Base-by-base conservation (phyloP, 2,888 invertebrate genomes). In the Protodeltote pygarga region DNA sequence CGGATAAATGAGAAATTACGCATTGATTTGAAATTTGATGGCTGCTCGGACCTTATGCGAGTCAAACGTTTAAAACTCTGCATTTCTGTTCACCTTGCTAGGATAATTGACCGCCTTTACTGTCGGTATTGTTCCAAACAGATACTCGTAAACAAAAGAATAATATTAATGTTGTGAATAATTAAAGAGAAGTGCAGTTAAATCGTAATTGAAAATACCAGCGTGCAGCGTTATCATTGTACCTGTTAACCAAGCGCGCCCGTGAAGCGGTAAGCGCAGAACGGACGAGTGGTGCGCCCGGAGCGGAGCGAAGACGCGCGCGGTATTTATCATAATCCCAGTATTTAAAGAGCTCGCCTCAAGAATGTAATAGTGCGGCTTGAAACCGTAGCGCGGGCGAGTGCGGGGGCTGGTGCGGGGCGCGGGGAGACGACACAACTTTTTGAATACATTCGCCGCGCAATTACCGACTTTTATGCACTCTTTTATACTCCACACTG, bases 391-490 rank as follows among this genome's bases (percentile, higher is more conserved):
- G 17, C 16, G 14, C 15, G 21, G 34, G 19, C 24, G 5, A 3
- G 20, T 1, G 11, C 4, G 13, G 0, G 42, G 1, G n/a, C 17
- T 8, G 9, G 11, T 16, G 21, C 8, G 1, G 15, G 5, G 17
- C 6, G 20, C 5, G 6, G 13, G 17, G 21, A n/a, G 11, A 0
- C 11, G 13, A 21, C 3, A 13, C 20, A 47, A 61, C 45, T 62
- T 61, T n/a, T 52, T 54, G 61, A 62, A 63, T 65, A 65, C 59
- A 60, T 51, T 58, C 54, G 37, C 46, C 37, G 57, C 55, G 67
- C 67, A 69, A 65, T 71, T 65, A 62, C 65, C 23, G 42, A 57
- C 49, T 65, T 71, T 65, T 57, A 59, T 63, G 58, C 34, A 64
- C 49, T 47, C 38, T 34, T 42, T 21, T 27, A 38, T 35, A 25